Evolutionary conservation across 2,888 invertebrate species (phyloP), one percentile per base, ranked within the genome.

Genomic region (Rotaria sp.): DNA sequence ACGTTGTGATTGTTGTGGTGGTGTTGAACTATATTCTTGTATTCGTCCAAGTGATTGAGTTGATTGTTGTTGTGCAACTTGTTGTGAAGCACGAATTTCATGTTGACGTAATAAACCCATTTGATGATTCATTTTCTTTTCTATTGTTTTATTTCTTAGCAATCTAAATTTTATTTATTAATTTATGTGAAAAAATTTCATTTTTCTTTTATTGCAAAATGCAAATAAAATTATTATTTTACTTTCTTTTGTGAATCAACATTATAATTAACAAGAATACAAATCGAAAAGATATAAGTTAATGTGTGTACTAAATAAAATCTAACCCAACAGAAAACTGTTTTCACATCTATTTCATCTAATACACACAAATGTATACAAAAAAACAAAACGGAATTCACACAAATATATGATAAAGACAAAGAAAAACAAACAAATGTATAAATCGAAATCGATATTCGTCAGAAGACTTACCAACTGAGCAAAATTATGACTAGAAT

Each of bases 61-160:
- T 30, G 67, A 67, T 38, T 35, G 67, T 67, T 67, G 67, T 35
- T 21, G 13, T 67, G 35, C 67, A 67, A 67, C 67, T 67, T 67
- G 67, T 38, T 67, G 67, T 7, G 67, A 15, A 18, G 67, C 67
- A 35, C 67, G 67, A 13, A 67, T 67, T 67, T 67, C 67, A 67
- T 67, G 67, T 35, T 67, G 67, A 67, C 67, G 67, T 67, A 67
- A 67, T 67, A 67, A 38, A 67, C 67, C 67, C 15, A 35, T n/a
- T 67, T 67, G 67, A 67, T 38, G 67, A 67, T 67, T 67, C 67
- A 67, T 67, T 13, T 10, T 67, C 10, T 50, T 18, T 35, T 52
- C 21, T 52, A 2, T 48, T 15, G 7, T 5, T 52, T 52, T 52
- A n/a, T n/a, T n/a, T n/a, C n/a, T n/a, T n/a, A n/a, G 21, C 30